A percentile compares a stretch with the other conserved stretches of the same genome.
Conservation (phyloP, 23 tunicate species). For the Clavelina lepadiformis region DNA sequence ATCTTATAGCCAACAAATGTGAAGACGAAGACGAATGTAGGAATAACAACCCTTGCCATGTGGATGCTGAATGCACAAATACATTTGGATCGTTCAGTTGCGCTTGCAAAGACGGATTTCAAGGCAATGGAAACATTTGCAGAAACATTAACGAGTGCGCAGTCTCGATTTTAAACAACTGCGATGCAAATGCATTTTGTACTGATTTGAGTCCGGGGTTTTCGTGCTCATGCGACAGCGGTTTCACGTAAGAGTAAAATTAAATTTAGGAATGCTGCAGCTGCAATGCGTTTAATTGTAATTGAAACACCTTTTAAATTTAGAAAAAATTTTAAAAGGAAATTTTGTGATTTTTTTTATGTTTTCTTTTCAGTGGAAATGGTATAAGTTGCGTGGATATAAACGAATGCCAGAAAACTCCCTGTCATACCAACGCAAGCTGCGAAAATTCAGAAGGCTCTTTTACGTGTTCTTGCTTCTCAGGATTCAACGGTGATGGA, state of each 20-base stretch:
- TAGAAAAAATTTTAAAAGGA: too few species aligned
- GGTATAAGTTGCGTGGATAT: slow-evolving; percentile 36
- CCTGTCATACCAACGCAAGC: slow-evolving; percentile 15
- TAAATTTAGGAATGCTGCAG: too few species aligned
- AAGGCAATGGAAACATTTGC: slow-evolving; percentile 15
- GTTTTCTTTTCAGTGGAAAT: slow-evolving; percentile 36
- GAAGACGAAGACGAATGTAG: slow-evolving; percentile 32
- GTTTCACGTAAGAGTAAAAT: slow-evolving; percentile 1
- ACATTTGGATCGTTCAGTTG: slow-evolving; percentile 42
- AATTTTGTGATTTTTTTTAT: too few species aligned
- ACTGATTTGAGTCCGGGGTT: not conserved
- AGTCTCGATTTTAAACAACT: not conserved
- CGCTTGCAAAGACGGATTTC: slow-evolving; percentile 15
- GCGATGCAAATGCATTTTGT: slow-evolving; percentile 1
- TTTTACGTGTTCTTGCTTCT: slow-evolving; percentile 9
- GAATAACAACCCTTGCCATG: slow-evolving; percentile 2
- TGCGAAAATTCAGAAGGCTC: slow-evolving; percentile 17
- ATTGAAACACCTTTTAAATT: too few species aligned
- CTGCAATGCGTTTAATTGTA: too few species aligned
- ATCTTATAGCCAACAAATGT: too few species aligned
- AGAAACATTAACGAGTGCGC: slow-evolving; percentile 30
- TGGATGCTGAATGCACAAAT: slow-evolving; percentile 15
- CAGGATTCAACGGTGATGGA: too few species aligned
- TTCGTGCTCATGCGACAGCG: not conserved
- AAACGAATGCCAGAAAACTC: slow-evolving; percentile 27